Conservation (phyloP, 2,888 invertebrate species). For the Alloplasta piceator region DNA sequence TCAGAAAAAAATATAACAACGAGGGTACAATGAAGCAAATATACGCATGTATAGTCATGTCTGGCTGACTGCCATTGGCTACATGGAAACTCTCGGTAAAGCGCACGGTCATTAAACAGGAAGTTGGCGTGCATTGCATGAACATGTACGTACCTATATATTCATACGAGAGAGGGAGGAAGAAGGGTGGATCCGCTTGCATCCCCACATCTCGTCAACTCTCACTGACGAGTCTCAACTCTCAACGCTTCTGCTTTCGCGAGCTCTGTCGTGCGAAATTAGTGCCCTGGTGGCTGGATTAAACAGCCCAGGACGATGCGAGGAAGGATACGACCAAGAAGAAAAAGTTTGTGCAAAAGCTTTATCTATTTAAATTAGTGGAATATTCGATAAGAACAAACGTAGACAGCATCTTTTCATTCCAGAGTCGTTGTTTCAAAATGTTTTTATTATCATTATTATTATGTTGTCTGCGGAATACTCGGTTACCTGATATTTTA, state of each 20-base stretch:
- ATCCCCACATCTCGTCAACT: conserved; percentile 68
- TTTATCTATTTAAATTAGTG: conserved; percentile 70
- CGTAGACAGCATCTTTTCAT: conserved; percentile 47
- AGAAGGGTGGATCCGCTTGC: conserved; percentile 16
- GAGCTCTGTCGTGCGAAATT: conserved; percentile 62
- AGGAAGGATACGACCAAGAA: conserved; percentile 23
- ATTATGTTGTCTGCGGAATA: background rate
- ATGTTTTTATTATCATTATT: background rate
- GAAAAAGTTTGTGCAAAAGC: conserved; percentile 56
- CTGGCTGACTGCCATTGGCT: conserved; percentile 62
- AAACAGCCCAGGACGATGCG: conserved; percentile 28
- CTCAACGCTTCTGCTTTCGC: conserved; percentile 49
- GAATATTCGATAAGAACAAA: conserved; percentile 67
- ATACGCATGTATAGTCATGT: conserved; percentile 21
- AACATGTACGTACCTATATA: background rate
- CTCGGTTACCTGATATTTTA: too few relatives aligned
- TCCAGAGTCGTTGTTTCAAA: background rate
- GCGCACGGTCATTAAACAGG: conserved; percentile 63
- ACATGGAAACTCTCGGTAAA: conserved; percentile 45
- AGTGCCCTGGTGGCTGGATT: conserved; percentile 46
- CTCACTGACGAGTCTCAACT: conserved; percentile 66
- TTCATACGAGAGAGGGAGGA: background rate
- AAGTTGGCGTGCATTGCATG: conserved; percentile 61
- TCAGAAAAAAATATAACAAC: background rate
- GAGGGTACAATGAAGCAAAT: background rate